Conservation (phyloP, 1,140 invertebrate genomes). For the Lepidurus packardi region DNA sequence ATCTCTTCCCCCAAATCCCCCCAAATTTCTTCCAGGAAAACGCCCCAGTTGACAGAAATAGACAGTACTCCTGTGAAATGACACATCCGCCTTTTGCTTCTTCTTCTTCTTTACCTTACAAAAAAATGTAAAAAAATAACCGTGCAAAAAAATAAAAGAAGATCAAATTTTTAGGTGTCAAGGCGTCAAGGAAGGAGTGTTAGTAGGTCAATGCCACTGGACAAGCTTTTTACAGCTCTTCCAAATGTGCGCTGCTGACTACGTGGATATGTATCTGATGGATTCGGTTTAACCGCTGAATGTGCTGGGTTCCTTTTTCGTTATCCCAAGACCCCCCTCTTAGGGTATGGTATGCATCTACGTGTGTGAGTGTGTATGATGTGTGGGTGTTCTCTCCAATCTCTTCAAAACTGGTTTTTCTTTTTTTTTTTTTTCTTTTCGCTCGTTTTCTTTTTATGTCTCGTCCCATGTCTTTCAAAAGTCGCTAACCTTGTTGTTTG, state of each 20-base stretch:
- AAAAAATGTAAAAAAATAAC: neutral
- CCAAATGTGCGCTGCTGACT: neutral
- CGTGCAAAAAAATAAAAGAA: neutral
- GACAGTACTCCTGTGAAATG: no score
- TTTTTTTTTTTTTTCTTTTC: neutral
- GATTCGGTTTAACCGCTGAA: neutral
- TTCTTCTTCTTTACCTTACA: neutral
- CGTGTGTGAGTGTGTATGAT: neutral
- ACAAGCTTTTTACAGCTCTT: neutral
- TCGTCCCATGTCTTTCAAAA: neutral
- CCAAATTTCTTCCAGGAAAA: no score
- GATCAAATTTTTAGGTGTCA: neutral
- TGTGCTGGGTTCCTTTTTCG: neutral
- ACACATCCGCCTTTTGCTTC: neutral
- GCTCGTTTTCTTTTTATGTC: neutral
- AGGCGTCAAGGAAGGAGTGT: conserved; percentile 20
- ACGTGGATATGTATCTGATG: neutral
- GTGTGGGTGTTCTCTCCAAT: conserved; percentile 1
- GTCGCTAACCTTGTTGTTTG: neutral
- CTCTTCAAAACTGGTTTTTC: neutral
- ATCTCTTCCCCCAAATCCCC: no score
- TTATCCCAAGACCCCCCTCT: neutral
- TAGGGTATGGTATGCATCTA: no score
- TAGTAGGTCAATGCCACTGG: conserved; percentile 12
- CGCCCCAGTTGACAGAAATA: no score